Percentiles rank a stretch among this genome's conserved stretches.
These are phyloP conservation scores for Nemotelus nigrinus DNA, from an alignment of 2,888 invertebrate genomes.

Conservation along the genomic window DNA sequence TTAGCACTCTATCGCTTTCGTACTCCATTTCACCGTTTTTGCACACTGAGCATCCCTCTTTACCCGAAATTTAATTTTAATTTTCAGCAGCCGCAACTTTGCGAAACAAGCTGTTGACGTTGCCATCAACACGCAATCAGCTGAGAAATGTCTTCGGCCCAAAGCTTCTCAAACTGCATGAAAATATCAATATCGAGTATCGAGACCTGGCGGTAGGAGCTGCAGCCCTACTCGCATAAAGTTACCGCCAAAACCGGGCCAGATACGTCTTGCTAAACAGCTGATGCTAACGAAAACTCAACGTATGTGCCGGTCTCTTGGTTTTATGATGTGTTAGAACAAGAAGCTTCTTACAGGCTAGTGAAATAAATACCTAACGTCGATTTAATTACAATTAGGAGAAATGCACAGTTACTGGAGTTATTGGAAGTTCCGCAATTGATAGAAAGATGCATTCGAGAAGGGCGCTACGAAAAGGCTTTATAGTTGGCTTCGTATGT, in stretches of 20 bases:
- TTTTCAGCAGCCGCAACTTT: too few relatives aligned
- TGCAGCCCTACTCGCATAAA: too few relatives aligned
- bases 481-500: conserved; percentile 90
- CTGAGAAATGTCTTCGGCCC: not conserved
- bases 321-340: too few relatives aligned
- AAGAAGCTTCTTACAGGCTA: conserved; percentile 74
- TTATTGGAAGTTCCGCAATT: conserved; percentile 91
- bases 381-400: conserved; percentile 79
- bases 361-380: conserved; percentile 76
- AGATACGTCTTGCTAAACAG: too few relatives aligned
- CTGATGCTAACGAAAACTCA: too few relatives aligned
- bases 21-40: conserved; percentile 57
- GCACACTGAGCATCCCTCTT: too few relatives aligned
- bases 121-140: conserved; percentile 1
- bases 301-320: too few relatives aligned
- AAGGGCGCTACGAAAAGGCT: conserved; percentile 93
- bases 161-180: conserved; percentile 2
- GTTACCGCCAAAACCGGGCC: too few relatives aligned
- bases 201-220: too few relatives aligned
- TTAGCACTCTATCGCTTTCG: conserved; percentile 62
- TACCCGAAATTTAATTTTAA: too few relatives aligned
- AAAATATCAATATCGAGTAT: not conserved
- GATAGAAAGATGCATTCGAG: conserved; percentile 91
- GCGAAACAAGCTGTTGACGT: conserved; percentile 34
- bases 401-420: conserved; percentile 89